phyloP scores from a whole-genome alignment of 2,113 vertebrate genomes.

The Salvelinus sp. region DNA sequence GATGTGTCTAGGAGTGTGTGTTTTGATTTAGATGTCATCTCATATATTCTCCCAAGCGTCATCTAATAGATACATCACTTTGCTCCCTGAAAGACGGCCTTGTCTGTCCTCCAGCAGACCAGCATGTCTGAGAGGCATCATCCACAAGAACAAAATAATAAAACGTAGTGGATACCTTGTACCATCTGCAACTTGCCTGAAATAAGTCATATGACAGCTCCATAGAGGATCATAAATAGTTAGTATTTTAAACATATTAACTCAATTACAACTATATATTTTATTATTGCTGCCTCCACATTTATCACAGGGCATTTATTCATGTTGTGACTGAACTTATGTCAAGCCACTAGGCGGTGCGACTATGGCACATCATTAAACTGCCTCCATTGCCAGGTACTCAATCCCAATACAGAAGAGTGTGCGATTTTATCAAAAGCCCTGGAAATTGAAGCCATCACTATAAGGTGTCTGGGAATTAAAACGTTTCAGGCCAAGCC shows the following conservation, averaged over 20 bases:
- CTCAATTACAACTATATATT: slow-evolving; percentile 97
- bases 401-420: slow-evolving; percentile 81
- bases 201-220: slow-evolving; percentile 56
- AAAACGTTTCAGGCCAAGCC: slow-evolving; percentile 86
- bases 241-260: slow-evolving; percentile 99
- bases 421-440: slow-evolving; percentile 92
- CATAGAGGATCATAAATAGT: slow-evolving; percentile 89
- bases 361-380: slow-evolving; percentile 83
- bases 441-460: slow-evolving; percentile 95
- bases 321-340: slow-evolving; percentile 82
- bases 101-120: slow-evolving; percentile 32
- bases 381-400: slow-evolving; percentile 71
- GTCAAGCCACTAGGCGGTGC: slow-evolving; percentile 77
- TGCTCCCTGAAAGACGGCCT: slow-evolving; percentile 48
- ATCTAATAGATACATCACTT: slow-evolving; percentile 45
- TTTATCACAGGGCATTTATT: slow-evolving; percentile 85
- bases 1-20: slow-evolving; percentile 19
- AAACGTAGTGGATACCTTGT: slow-evolving; percentile 11
- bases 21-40: slow-evolving; percentile 65
- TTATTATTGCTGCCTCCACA: slow-evolving; percentile 84
- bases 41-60: slow-evolving; percentile 67
- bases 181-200: slow-evolving; percentile 44
- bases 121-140: slow-evolving; percentile 27
- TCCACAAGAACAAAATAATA: slow-evolving; percentile 31
- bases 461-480: slow-evolving; percentile 91